Conservation (phyloP, 2,888 invertebrate species). For the Lepidonotus clava region DNA sequence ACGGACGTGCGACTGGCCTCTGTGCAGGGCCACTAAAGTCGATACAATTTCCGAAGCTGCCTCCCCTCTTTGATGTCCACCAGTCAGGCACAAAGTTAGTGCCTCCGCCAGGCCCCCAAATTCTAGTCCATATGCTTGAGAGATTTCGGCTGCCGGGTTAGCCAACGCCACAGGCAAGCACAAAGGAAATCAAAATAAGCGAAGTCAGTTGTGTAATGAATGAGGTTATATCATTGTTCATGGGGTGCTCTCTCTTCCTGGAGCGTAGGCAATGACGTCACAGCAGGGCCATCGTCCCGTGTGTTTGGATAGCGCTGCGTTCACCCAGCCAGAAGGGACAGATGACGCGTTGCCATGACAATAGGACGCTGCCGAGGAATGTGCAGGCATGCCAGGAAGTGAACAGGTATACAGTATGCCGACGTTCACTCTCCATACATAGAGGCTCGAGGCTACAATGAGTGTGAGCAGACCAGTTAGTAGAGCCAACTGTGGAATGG, state of each 20-base stretch:
- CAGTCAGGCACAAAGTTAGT: not conserved
- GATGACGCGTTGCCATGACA: not conserved
- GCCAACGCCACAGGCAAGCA: not conserved
- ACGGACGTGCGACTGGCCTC: not conserved
- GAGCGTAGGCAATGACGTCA: not conserved
- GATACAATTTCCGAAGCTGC: not conserved
- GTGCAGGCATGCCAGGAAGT: too few species aligned
- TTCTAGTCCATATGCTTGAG: not conserved
- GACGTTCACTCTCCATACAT: too few species aligned
- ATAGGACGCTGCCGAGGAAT: not conserved
- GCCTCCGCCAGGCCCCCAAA: not conserved
- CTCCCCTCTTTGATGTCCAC: not conserved
- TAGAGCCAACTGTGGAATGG: not conserved
- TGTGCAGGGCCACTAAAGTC: not conserved
- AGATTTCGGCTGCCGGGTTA: not conserved
- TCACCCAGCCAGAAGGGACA: not conserved
- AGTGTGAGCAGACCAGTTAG: too few species aligned
- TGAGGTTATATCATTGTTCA: not conserved
- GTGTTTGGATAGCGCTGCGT: not conserved
- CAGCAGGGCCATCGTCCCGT: not conserved
- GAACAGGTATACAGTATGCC: too few species aligned
- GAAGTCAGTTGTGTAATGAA: not conserved
- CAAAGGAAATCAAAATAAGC: not conserved
- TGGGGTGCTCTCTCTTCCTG: not conserved
- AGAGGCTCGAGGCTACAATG: too few species aligned